Evolutionary conservation across 2,888 invertebrate species (phyloP).

Genomic region (Aporophyla nigra): DNA sequence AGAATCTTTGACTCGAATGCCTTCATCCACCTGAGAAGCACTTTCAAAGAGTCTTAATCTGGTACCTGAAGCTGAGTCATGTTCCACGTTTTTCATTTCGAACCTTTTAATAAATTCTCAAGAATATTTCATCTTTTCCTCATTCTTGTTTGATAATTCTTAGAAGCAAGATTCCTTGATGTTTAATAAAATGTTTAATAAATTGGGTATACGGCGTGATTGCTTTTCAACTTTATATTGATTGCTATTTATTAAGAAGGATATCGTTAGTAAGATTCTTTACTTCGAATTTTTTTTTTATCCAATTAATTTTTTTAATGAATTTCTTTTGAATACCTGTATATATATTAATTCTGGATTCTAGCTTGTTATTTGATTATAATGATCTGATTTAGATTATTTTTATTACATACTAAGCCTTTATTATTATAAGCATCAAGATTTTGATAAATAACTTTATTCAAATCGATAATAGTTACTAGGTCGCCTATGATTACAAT

Average conservation of each 20-base stretch:
- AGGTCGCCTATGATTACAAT: slow-evolving; percentile 7
- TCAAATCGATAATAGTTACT: slow-evolving; percentile 8
- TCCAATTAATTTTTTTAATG: slow-evolving; percentile 28
- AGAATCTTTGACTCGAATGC: slow-evolving; percentile 16
- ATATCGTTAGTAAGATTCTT: slow-evolving; percentile 19
- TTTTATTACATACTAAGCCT: slow-evolving; percentile 1
- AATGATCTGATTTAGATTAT: slow-evolving; percentile 12
- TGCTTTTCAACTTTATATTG: slow-evolving; percentile 47
- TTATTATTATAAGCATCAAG: slow-evolving; percentile 2
- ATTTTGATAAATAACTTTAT: slow-evolving; percentile 11
- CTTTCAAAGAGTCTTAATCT: slow-evolving; percentile 28
- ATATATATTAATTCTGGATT: too few species aligned
- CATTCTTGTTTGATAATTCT: slow-evolving; percentile 43
- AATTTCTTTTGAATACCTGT: slow-evolving; percentile 1
- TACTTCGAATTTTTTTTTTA: background rate
- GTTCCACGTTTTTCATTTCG: slow-evolving; percentile 18
- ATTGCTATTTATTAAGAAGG: slow-evolving; percentile 40
- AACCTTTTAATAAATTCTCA: slow-evolving; percentile 42
- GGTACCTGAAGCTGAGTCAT: slow-evolving; percentile 17
- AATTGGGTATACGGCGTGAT: slow-evolving; percentile 43
- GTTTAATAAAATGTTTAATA: slow-evolving; percentile 48
- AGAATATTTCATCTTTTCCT: slow-evolving; percentile 46
- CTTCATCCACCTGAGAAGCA: slow-evolving; percentile 13
- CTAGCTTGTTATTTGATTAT: background rate
- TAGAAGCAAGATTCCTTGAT: slow-evolving; percentile 49